Base-by-base conservation (phyloP, 2,113 vertebrate genomes). In the Sinocyclocheilus anophthalmus region DNA sequence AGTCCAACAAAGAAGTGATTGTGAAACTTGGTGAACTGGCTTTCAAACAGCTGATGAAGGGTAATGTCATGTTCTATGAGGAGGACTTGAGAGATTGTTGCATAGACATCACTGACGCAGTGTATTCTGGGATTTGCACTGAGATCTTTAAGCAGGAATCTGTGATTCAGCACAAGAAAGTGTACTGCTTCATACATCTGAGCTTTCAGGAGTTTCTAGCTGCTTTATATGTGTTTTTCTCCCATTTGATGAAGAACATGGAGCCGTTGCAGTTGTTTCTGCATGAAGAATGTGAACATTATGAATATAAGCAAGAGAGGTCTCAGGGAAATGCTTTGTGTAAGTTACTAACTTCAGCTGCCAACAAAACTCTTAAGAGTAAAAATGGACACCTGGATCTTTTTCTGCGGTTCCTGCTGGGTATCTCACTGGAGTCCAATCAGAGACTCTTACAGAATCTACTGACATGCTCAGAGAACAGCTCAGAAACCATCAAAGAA, bases 131-230 rank as follows among this genome's bases (percentile, higher is more conserved):
- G 65, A 30, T 69, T 5, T 69, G 65, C 65, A 69, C 65, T 69
- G 67, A 69, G 65, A 69, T 18, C 26, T 30, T 69, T 12, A 69
- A 69, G 33, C 14, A 72, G 18, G 69, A 72, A 18, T 37, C 6
- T 72, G 33, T 72, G 30, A 16, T 39, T 39, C 30, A 72, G 12
- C 69, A 39, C 12, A 72, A 18, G 5, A 72, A 14, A 39, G 33
- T 72, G 13, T 72, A 72, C 33, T 18, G 33, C 69, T 72, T 72
- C 69, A 72, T 72, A 26, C 69, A 72, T 37, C 69, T 14, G 69
- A 72, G 33, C 69, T 72, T 72, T 72, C 69, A 72, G 69, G 69
- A 72, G 69, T 72, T 37, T 72, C 69, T 72, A 8, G 69, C 69
- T 72, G 69, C 69, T 72, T 72, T 72, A 1, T 72, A 72, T 72